Percentiles rank a stretch among this genome's conserved stretches.
These are phyloP conservation scores for Conger conger DNA, from an alignment of 2,113 vertebrate genomes.

Conservation along the genomic window DNA sequence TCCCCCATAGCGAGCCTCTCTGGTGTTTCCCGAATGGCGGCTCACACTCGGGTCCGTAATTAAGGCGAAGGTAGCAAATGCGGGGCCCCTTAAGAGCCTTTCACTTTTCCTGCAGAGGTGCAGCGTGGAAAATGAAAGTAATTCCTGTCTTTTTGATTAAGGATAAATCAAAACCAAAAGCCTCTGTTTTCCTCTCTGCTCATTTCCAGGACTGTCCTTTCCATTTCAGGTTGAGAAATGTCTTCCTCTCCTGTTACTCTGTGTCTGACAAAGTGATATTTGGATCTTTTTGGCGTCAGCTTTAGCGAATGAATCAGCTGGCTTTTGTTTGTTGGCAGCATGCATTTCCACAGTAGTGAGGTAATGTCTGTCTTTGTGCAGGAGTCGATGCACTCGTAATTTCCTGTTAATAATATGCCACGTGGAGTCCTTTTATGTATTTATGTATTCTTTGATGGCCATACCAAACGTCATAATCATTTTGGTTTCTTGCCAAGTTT, in stretches of 20 bases:
- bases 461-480: too few relatives aligned
- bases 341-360: not conserved
- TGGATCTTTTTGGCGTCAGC: not conserved
- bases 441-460: not conserved
- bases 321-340: not conserved
- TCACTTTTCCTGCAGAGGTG: not conserved
- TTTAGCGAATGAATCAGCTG: not conserved
- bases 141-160: not conserved
- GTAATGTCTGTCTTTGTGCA: not conserved
- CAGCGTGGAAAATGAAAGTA: not conserved
- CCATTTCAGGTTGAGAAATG: not conserved
- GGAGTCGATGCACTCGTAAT: not conserved
- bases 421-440: not conserved
- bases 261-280: not conserved
- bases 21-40: not conserved
- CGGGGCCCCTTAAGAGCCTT: not conserved
- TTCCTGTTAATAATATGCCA: not conserved
- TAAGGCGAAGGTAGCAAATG: not conserved
- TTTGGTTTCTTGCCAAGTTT: too few relatives aligned
- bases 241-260: not conserved
- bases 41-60: not conserved
- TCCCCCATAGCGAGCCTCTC: not conserved
- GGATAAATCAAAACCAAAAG: not conserved
- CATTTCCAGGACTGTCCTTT: not conserved
- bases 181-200: not conserved